These are phyloP conservation scores for Adrianichthys oophorus DNA, from an alignment of 2,797 vertebrate genomes.

Conservation along the genomic window DNA sequence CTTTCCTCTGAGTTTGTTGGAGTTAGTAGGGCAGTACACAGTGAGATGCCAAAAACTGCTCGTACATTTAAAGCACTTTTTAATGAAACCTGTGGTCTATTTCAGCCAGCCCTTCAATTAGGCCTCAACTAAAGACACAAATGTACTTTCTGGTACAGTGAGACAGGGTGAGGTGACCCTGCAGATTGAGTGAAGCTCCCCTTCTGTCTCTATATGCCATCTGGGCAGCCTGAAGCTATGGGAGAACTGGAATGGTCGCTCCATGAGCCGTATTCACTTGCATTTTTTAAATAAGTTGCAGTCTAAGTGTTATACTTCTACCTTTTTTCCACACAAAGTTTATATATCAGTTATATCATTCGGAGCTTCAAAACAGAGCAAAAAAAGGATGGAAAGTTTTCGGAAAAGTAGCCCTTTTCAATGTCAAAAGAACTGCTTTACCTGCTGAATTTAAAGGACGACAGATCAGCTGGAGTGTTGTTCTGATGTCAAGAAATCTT, in stretches of 20 bases:
- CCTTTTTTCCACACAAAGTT: not conserved
- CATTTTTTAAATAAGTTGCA: slow-evolving; percentile 3
- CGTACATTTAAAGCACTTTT: no score
- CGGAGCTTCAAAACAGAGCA: not conserved
- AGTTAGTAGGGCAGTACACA: no score
- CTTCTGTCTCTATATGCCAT: slow-evolving; percentile 56
- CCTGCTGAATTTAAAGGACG: no score
- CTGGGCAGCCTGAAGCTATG: slow-evolving; percentile 61
- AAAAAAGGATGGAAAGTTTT: no score
- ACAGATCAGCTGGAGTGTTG: no score
- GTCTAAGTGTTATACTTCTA: not conserved
- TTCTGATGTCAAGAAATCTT: no score
- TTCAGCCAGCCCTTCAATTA: slow-evolving; percentile 24
- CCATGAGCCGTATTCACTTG: not conserved
- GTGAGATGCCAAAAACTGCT: no score
- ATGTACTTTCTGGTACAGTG: slow-evolving; percentile 32
- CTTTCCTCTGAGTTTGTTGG: no score
- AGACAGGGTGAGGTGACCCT: slow-evolving; percentile 44
- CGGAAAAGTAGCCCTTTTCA: no score
- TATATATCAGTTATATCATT: not conserved
- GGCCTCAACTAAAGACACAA: slow-evolving; percentile 32
- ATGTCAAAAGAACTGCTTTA: no score
- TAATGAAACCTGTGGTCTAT: not conserved
- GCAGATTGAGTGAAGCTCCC: slow-evolving; percentile 56
- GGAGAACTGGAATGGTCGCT: slow-evolving; percentile 27